Evolutionary conservation across 1,140 invertebrate genomes (phyloP).

Genomic region (Trypoxylus dichotomus): DNA sequence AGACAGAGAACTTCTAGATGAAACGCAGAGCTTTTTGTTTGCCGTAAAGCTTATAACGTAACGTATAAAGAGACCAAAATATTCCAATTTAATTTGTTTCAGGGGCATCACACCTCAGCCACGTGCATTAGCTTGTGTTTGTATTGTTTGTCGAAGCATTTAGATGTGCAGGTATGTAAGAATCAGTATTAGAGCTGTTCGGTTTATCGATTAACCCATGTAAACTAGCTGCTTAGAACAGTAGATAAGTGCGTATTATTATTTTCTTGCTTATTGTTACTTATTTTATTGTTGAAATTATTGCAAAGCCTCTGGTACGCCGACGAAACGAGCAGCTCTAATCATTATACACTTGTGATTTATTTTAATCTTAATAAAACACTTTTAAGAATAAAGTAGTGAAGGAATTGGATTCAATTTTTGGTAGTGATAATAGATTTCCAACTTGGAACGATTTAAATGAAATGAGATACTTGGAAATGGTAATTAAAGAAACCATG

Average conservation of each 20-base stretch:
- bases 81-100: background rate
- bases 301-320: too few species aligned
- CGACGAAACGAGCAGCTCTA: too few species aligned
- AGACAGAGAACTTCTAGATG: background rate
- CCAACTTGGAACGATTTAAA: conserved; percentile 60
- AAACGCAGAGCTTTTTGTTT: background rate
- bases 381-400: conserved; percentile 34
- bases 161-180: background rate
- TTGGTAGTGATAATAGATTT: conserved; percentile 38
- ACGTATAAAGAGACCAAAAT: background rate
- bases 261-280: too few species aligned
- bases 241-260: too few species aligned
- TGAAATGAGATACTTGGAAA: conserved; percentile 67
- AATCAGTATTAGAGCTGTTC: too few species aligned
- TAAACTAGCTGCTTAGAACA: too few species aligned
- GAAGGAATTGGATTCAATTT: conserved; percentile 34
- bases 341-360: too few species aligned
- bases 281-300: too few species aligned
- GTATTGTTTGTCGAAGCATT: background rate
- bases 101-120: background rate
- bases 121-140: background rate
- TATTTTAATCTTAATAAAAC: too few species aligned
- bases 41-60: background rate
- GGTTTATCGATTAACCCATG: too few species aligned
- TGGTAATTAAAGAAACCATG: conserved; percentile 65